A percentile compares a stretch with the other conserved stretches of the same genome.
Conservation (phyloP, 2,797 vertebrate species). For the Chrysocyon brachyurus region DNA sequence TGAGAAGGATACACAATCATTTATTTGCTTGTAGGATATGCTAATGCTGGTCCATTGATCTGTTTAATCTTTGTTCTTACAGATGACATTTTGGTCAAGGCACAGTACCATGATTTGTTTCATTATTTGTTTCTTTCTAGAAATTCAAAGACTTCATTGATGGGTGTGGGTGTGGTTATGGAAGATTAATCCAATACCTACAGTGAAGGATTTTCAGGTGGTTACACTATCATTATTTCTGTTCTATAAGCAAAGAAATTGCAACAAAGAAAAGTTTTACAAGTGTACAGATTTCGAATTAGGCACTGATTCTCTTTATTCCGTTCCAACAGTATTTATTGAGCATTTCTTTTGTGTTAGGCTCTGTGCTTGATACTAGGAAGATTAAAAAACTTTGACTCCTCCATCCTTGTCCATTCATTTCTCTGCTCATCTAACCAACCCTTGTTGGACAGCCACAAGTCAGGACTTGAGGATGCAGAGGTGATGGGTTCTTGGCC, state of each 20-base stretch:
- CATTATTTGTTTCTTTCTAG: conserved; percentile 45
- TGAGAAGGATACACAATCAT: background rate
- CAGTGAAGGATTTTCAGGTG: conserved; percentile 35
- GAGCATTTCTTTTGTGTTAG: conserved; percentile 7
- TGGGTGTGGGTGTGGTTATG: background rate
- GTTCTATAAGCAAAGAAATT: conserved; percentile 62
- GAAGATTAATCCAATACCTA: background rate
- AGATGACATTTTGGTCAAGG: conserved; percentile 19
- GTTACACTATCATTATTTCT: background rate
- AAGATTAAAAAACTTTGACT: background rate
- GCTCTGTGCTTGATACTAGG: background rate
- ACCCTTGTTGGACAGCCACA: background rate
- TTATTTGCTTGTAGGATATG: conserved; percentile 11
- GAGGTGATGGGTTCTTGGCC: background rate
- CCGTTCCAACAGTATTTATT: background rate
- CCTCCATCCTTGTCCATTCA: background rate
- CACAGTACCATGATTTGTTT: conserved; percentile 7
- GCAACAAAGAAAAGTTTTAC: background rate
- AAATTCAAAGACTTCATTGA: conserved; percentile 51
- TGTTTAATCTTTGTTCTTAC: conserved; percentile 43
- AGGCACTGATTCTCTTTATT: background rate
- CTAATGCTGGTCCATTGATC: background rate
- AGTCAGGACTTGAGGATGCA: background rate
- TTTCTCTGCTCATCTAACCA: background rate
- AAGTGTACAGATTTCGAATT: background rate